Conservation (phyloP, 2,888 invertebrate species). For the Platycheirus albimanus region DNA sequence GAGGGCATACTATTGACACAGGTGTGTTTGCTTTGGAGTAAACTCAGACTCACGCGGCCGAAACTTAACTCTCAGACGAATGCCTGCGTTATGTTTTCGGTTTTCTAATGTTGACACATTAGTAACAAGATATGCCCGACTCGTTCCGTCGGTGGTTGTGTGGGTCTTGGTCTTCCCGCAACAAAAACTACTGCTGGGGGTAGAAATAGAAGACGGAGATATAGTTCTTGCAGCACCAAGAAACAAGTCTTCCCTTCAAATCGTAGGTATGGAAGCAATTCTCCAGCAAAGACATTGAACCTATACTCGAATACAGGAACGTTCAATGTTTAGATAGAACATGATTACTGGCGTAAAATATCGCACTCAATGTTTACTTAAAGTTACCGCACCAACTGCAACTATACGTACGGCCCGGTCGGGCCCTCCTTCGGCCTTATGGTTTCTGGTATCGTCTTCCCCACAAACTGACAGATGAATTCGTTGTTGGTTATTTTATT, state of each 20-base stretch:
- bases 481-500: background rate
- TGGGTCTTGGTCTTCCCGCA: background rate
- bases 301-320: background rate
- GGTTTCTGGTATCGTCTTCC: too few species aligned
- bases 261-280: background rate
- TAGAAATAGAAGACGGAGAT: conserved; percentile 32
- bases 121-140: conserved; percentile 69
- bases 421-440: background rate
- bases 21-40: conserved; percentile 77
- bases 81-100: conserved; percentile 77
- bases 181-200: conserved; percentile 37
- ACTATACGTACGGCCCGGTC: background rate
- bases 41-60: conserved; percentile 68
- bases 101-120: conserved; percentile 72
- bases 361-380: conserved; percentile 43
- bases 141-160: conserved; percentile 34
- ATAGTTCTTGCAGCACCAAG: background rate
- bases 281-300: conserved; percentile 22
- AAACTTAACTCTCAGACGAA: conserved; percentile 58
- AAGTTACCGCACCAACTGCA: conserved; percentile 12
- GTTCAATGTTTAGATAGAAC: conserved; percentile 44
- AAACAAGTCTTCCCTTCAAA: background rate
- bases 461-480: conserved; percentile 7
- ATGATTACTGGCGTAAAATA: conserved; percentile 44
- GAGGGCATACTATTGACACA: conserved; percentile 78